phyloP scores from a whole-genome alignment of 2,113 vertebrate species.

The Eptatretus burgeri region DNA sequence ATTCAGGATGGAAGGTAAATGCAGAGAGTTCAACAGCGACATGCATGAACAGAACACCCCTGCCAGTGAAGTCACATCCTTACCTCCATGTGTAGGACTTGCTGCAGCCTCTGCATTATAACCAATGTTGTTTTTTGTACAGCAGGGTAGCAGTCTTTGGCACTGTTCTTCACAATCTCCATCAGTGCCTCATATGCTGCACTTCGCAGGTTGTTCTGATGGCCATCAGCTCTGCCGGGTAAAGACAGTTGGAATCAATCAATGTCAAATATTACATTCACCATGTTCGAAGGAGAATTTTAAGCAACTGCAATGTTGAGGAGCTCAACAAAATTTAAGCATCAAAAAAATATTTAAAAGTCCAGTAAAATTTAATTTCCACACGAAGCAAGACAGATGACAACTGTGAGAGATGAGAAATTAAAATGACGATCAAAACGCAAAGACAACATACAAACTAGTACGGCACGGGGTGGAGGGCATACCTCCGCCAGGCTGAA shows the following conservation, averaged over 20 bases:
- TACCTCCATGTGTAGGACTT: conserved; percentile 98
- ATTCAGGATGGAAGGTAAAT: too few species aligned
- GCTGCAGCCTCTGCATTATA: conserved; percentile 89
- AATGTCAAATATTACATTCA: neutral
- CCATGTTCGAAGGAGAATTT: neutral
- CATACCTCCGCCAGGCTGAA: too few species aligned
- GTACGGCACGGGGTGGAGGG: too few species aligned
- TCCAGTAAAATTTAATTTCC: neutral
- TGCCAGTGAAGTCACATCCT: neutral
- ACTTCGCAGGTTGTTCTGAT: conserved; percentile 89
- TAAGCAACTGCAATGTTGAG: neutral
- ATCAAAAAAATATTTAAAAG: neutral
- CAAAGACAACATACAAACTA: neutral
- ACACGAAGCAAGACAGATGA: neutral
- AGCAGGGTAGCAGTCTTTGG: conserved; percentile 89
- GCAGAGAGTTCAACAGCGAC: too few species aligned
- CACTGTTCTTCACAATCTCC: conserved; percentile 98
- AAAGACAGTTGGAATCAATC: too few species aligned
- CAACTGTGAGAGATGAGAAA: too few species aligned
- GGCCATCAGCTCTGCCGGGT: conserved; percentile 45
- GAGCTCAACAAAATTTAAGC: neutral
- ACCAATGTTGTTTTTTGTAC: conserved; percentile 93
- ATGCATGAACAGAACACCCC: too few species aligned
- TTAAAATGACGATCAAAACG: too few species aligned
- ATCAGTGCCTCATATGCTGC: conserved; percentile 86